Conservation (phyloP, 2,113 vertebrate species). For the Semicossyphus pulcher region DNA sequence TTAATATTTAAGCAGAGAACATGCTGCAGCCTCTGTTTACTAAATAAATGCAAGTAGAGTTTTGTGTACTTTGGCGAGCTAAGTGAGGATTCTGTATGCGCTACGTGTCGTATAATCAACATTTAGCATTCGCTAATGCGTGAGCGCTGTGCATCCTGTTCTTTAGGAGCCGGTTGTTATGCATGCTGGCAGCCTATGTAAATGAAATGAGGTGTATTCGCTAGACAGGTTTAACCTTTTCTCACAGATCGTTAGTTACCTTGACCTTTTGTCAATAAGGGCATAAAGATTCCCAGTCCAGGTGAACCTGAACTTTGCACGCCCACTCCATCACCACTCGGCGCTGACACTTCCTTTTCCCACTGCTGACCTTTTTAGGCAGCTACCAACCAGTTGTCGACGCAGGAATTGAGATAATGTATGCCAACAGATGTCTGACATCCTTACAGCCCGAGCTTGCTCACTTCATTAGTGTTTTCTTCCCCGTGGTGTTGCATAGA, state of each 20-base stretch:
- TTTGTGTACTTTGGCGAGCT: neutral
- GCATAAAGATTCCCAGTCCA: conserved; percentile 52
- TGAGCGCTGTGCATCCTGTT: neutral
- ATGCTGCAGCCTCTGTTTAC: conserved; percentile 32
- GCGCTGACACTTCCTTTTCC: conserved; percentile 36
- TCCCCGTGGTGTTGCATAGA: neutral
- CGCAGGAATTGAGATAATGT: conserved; percentile 64
- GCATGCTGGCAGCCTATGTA: conserved; percentile 47
- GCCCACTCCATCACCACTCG: conserved; percentile 64
- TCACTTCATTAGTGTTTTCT: conserved; percentile 57
- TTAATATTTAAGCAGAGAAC: conserved; percentile 56
- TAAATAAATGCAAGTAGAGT: conserved; percentile 7
- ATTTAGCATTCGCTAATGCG: neutral
- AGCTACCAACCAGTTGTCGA: conserved; percentile 46
- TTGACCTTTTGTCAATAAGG: conserved; percentile 78
- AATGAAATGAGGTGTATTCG: conserved; percentile 45
- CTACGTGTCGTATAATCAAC: neutral
- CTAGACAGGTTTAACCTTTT: conserved; percentile 73
- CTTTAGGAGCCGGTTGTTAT: conserved; percentile 32
- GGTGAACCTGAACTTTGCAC: conserved; percentile 68
- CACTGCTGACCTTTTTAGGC: conserved; percentile 75
- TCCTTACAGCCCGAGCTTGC: conserved; percentile 16
- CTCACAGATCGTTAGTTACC: conserved; percentile 58
- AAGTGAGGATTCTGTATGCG: neutral
- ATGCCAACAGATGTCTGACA: conserved; percentile 64